Evolutionary conservation across 2,797 vertebrate genomes (phyloP).

Genomic region (Amphiprion clarkii): DNA sequence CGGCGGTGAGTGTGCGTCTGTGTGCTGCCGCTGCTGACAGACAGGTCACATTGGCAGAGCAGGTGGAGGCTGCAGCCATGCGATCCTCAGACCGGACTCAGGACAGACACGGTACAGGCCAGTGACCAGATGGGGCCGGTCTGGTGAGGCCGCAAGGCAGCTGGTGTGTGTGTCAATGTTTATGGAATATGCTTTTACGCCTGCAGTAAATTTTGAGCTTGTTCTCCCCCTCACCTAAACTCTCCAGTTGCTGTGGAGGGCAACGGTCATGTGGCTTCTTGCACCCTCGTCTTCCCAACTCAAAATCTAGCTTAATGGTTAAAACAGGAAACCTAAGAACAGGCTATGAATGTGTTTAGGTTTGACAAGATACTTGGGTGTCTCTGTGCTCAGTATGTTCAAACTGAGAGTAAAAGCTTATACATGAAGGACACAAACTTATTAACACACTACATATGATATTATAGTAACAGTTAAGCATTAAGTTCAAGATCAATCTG

Average conservation of each 20-base stretch:
- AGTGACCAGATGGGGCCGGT: slow-evolving; percentile 61
- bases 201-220: slow-evolving; percentile 83
- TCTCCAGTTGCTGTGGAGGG: slow-evolving; percentile 70
- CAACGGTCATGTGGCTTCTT: slow-evolving; percentile 62
- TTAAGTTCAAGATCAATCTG: neutral
- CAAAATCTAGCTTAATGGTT: slow-evolving; percentile 14
- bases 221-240: slow-evolving; percentile 53
- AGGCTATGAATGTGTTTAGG: neutral
- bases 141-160: slow-evolving; percentile 73
- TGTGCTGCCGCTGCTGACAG: slow-evolving; percentile 70
- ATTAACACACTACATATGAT: too few relatives aligned
- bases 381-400: neutral
- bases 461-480: too few relatives aligned
- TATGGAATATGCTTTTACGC: slow-evolving; percentile 87
- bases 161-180: slow-evolving; percentile 87
- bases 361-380: neutral
- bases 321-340: neutral
- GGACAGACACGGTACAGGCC: slow-evolving; percentile 63
- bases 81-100: slow-evolving; percentile 66
- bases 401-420: neutral
- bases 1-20: slow-evolving; percentile 47
- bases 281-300: slow-evolving; percentile 21
- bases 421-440: too few relatives aligned
- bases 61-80: slow-evolving; percentile 78
- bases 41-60: slow-evolving; percentile 81